A percentile compares a stretch with the other conserved stretches of the same genome.
Evolutionary conservation across 1,140 invertebrate species (phyloP).

Genomic region (Drosophila nigromelanica): DNA sequence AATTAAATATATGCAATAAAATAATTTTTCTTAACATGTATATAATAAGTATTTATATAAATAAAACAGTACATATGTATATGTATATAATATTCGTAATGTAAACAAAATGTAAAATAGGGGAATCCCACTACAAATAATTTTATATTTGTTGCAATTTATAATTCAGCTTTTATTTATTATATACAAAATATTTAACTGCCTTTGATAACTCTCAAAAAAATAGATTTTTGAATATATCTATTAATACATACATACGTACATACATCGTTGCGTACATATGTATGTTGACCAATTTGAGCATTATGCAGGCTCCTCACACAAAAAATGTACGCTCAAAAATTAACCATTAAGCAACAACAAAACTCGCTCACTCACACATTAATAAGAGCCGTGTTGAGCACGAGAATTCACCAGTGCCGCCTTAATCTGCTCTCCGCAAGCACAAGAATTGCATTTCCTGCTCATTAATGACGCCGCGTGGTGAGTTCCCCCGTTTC

Average conservation of each 20-base stretch:
- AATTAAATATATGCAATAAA: slow-evolving; percentile 2
- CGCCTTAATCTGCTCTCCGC: slow-evolving; percentile 37
- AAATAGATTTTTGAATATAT: slow-evolving; percentile 11
- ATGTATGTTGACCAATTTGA: slow-evolving; percentile 6
- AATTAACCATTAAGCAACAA: slow-evolving; percentile 35
- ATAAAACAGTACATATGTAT: neutral
- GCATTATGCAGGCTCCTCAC: slow-evolving; percentile 6
- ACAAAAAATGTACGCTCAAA: slow-evolving; percentile 29
- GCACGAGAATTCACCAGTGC: slow-evolving; percentile 30
- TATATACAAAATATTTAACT: neutral
- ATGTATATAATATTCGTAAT: neutral
- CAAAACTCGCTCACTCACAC: slow-evolving; percentile 26
- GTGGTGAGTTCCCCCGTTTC: slow-evolving; percentile 59
- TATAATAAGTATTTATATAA: neutral
- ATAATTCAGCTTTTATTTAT: neutral
- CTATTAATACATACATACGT: neutral
- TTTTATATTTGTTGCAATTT: neutral
- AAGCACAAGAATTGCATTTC: slow-evolving; percentile 65
- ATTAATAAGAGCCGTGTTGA: slow-evolving; percentile 32
- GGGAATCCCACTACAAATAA: slow-evolving; percentile 3
- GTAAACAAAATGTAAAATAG: neutral
- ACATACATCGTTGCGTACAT: neutral
- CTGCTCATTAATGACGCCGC: slow-evolving; percentile 64
- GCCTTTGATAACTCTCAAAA: slow-evolving; percentile 12
- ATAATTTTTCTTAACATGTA: too few relatives aligned